Percentiles rank a stretch among this genome's conserved stretches.
These are phyloP conservation scores for Platyscapa corneri DNA, from an alignment of 1,140 invertebrate genomes.

Conservation along the genomic window DNA sequence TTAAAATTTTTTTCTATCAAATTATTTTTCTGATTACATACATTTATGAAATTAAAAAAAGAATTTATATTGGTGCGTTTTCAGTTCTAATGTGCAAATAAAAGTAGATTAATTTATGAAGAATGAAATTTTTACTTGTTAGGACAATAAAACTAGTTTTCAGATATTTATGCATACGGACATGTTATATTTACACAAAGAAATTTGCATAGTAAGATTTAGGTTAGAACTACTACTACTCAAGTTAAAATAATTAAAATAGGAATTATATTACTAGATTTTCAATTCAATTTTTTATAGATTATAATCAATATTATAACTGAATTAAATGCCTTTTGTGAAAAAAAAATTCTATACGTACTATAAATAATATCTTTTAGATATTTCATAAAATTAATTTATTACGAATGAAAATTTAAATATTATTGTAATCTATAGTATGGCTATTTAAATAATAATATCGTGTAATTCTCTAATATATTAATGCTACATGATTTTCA, in stretches of 20 bases:
- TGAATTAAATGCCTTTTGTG: too few relatives aligned
- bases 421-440: too few relatives aligned
- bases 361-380: too few relatives aligned
- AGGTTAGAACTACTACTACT: not conserved
- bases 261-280: not conserved
- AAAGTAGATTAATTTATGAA: not conserved
- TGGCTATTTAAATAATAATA: not conserved
- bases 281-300: too few relatives aligned
- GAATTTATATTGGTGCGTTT: not conserved
- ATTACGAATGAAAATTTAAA: too few relatives aligned
- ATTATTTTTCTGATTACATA: not conserved
- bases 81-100: not conserved
- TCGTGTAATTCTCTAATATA: not conserved
- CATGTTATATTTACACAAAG: not conserved
- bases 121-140: not conserved
- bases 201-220: not conserved
- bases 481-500: not conserved
- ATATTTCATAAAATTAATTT: too few relatives aligned
- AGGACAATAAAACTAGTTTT: not conserved
- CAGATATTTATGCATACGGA: not conserved
- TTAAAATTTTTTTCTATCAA: too few relatives aligned
- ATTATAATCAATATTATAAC: too few relatives aligned
- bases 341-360: too few relatives aligned
- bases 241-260: not conserved
- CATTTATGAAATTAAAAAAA: not conserved